These are phyloP conservation scores for Tetramorium parvispinum DNA, from an alignment of 1,140 invertebrate species.

Conservation along the genomic window DNA sequence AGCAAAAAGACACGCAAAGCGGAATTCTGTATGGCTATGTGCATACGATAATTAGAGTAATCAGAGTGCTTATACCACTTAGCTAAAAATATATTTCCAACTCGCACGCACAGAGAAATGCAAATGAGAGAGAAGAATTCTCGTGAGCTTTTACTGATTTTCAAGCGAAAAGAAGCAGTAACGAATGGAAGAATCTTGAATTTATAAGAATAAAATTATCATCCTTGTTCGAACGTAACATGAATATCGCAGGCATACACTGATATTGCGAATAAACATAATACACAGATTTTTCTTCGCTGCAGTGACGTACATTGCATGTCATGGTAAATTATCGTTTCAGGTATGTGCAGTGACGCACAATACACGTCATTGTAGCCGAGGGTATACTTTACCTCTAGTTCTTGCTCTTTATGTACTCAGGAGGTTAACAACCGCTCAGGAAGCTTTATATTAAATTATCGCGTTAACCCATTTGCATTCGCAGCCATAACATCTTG, in stretches of 20 bases:
- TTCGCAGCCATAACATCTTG: constrained; percentile 8
- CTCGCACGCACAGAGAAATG: not conserved
- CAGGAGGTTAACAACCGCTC: constrained; percentile 31
- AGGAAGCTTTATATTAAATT: constrained; percentile 38
- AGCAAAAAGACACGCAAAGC: not conserved
- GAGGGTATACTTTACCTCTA: constrained; percentile 2
- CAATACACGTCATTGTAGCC: constrained; percentile 24
- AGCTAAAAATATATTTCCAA: constrained; percentile 1
- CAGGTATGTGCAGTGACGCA: constrained; percentile 37
- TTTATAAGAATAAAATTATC: constrained; percentile 1
- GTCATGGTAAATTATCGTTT: constrained; percentile 33
- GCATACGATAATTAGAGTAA: constrained; percentile 15
- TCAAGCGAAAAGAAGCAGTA: not conserved
- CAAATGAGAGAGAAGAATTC: not conserved
- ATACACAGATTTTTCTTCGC: constrained; percentile 13
- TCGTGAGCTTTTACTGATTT: not conserved
- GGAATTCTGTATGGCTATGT: not conserved
- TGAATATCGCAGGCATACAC: not conserved
- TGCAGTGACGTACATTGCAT: constrained; percentile 20
- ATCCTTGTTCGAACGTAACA: not conserved
- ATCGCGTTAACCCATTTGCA: constrained; percentile 30
- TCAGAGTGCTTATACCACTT: not conserved
- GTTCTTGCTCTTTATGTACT: not conserved
- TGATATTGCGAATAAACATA: not conserved
- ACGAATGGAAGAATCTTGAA: not conserved